phyloP scores from a whole-genome alignment of 2,797 vertebrate genomes.

The Atherinosoma microstoma region DNA sequence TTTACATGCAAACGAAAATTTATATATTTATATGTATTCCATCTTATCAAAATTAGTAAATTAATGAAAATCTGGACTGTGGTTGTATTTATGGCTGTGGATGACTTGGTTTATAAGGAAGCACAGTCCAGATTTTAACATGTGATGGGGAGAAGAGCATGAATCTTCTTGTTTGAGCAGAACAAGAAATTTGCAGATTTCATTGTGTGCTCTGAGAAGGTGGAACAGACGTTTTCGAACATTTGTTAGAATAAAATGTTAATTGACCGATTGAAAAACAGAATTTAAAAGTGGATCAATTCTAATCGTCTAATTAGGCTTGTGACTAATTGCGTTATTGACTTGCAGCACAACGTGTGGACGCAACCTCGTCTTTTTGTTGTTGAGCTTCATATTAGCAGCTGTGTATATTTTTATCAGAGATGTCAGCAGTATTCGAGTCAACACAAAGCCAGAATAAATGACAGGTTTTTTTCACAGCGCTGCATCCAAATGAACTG shows the following conservation, averaged over 20 bases:
- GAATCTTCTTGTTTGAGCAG: no score
- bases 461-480: no score
- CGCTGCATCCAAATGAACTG: no score
- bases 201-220: no score
- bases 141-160: no score
- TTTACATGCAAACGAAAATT: constrained; percentile 10
- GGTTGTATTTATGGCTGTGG: background rate
- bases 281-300: background rate
- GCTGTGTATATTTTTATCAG: background rate
- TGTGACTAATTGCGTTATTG: background rate
- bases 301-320: background rate
- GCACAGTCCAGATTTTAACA: no score
- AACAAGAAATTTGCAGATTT: no score
- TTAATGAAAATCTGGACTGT: background rate
- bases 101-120: background rate
- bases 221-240: background rate
- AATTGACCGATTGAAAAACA: background rate
- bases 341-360: background rate
- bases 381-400: background rate
- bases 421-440: background rate
- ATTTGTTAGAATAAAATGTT: background rate
- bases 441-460: background rate
- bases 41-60: constrained; percentile 1
- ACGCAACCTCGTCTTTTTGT: background rate
- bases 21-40: background rate